Conservation (phyloP, 2,888 invertebrate genomes). For the Busseola fusca region DNA sequence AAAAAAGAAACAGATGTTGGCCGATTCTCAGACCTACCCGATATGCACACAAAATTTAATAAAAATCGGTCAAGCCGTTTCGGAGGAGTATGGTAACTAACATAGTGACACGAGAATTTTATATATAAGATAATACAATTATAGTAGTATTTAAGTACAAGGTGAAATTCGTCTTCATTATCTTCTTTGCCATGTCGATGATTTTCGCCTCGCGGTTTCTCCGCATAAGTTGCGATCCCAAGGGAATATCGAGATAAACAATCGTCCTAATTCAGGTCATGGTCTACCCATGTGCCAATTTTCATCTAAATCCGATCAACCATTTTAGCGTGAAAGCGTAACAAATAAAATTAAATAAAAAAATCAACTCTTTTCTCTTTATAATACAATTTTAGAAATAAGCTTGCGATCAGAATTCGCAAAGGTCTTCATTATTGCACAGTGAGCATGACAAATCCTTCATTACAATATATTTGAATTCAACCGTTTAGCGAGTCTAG, state of each 20-base stretch:
- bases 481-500: neutral
- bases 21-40: no score
- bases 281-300: neutral
- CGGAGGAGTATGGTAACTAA: no score
- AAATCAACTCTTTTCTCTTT: no score
- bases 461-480: conserved; percentile 1
- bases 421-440: neutral
- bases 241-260: neutral
- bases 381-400: neutral
- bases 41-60: no score
- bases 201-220: neutral
- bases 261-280: neutral
- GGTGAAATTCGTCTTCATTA: neutral
- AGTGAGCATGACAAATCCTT: neutral
- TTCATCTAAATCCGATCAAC: neutral
- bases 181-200: neutral
- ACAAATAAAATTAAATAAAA: neutral
- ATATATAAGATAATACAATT: no score
- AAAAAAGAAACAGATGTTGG: no score
- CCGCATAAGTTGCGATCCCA: neutral
- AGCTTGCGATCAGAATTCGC: neutral
- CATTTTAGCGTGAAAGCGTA: neutral
- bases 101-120: no score
- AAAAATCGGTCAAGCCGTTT: no score
- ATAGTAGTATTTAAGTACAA: neutral